phyloP scores from a whole-genome alignment of 1,140 invertebrate species.

The Venturia canescens region DNA sequence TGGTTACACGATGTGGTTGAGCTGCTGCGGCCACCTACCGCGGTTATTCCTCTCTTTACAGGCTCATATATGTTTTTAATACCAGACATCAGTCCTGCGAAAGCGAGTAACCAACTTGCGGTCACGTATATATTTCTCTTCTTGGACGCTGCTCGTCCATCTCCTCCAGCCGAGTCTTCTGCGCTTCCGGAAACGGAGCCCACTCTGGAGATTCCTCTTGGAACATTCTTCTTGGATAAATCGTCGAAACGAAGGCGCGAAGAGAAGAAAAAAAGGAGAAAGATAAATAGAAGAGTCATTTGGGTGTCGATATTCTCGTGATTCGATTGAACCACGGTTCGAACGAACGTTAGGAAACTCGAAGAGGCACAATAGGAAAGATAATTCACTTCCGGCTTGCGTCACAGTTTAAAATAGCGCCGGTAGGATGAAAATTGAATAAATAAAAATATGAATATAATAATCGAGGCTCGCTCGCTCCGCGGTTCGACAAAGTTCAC shows the following conservation, averaged over 20 bases:
- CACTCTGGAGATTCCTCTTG: background rate
- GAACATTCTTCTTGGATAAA: no score
- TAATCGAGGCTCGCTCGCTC: background rate
- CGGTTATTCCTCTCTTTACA: conserved; percentile 25
- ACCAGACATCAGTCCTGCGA: background rate
- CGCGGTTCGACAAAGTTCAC: background rate
- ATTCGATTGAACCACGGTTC: no score
- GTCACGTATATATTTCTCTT: background rate
- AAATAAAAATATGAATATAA: background rate
- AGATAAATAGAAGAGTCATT: no score
- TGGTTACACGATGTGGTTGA: conserved; percentile 24
- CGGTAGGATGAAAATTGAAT: background rate
- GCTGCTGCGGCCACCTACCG: conserved; percentile 32
- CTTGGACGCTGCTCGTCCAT: conserved; percentile 4
- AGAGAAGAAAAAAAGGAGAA: no score
- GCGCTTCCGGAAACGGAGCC: background rate
- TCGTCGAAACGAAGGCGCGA: no score
- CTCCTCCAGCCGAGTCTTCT: background rate
- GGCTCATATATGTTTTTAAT: conserved; percentile 8
- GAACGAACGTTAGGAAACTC: no score
- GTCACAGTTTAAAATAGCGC: background rate
- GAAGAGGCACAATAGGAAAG: no score
- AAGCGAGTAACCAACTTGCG: background rate
- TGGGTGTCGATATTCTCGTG: no score
- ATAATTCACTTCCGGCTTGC: background rate